Evolutionary conservation across 2,113 vertebrate species (phyloP).

Genomic region (Oxygymnocypris stewartii): DNA sequence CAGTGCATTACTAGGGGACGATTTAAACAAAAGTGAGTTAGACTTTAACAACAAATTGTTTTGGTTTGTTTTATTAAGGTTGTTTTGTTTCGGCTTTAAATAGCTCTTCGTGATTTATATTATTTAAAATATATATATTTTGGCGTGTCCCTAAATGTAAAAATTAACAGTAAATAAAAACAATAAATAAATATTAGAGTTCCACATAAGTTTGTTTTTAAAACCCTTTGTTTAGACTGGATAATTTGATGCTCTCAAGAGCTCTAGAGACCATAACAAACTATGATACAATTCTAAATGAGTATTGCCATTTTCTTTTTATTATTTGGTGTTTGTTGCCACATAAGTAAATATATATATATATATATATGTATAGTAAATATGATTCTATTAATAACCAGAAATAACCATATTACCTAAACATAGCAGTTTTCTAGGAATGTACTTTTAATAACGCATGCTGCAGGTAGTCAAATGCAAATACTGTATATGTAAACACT

Average conservation of each 20-base stretch:
- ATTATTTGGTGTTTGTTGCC: constrained; percentile 1
- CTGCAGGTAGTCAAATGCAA: constrained; percentile 42
- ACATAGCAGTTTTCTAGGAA: background rate
- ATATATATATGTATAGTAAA: background rate
- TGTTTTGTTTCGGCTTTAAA: background rate
- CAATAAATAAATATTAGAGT: background rate
- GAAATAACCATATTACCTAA: background rate
- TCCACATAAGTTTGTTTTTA: background rate
- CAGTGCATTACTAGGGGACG: background rate
- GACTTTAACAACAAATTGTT: too few species aligned
- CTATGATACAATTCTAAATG: background rate
- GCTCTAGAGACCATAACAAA: background rate
- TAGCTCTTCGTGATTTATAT: background rate
- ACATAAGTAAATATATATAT: background rate
- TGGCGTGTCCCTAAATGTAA: background rate
- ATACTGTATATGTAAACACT: constrained; percentile 18
- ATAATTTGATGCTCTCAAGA: background rate
- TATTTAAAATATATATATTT: background rate
- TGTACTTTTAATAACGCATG: background rate
- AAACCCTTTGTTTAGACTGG: background rate
- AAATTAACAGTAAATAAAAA: background rate
- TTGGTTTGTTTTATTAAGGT: background rate
- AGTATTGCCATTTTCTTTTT: background rate
- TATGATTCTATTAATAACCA: background rate
- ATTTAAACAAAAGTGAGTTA: background rate